phyloP scores from a whole-genome alignment of 1,140 invertebrate genomes.

The Steinernema khuongi region DNA sequence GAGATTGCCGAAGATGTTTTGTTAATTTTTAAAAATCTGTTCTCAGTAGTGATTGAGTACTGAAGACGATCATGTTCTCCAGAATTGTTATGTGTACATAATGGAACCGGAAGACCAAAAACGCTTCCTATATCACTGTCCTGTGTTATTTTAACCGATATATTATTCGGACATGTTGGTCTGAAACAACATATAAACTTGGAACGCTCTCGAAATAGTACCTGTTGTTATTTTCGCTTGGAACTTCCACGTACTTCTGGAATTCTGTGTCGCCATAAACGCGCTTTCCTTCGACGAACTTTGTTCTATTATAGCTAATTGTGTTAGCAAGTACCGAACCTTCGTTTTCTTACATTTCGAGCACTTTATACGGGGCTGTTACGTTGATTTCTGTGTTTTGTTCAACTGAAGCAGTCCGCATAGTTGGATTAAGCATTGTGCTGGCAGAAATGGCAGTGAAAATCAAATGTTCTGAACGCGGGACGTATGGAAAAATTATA shows the following conservation, averaged over 20 bases:
- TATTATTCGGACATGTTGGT: constrained; percentile 27
- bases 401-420: no score
- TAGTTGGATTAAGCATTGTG: no score
- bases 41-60: constrained; percentile 19
- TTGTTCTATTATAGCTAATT: constrained; percentile 11
- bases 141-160: constrained; percentile 5
- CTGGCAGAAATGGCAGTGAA: no score
- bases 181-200: constrained; percentile 13
- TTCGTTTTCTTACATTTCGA: constrained; percentile 23
- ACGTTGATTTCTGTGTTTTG: no score
- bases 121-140: constrained; percentile 18
- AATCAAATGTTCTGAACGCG: constrained; percentile 18
- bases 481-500: constrained; percentile 21
- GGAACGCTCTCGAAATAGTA: not conserved
- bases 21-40: constrained; percentile 24
- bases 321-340: not conserved
- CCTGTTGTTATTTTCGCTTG: not conserved
- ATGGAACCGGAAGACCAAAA: constrained; percentile 29
- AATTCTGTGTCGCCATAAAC: not conserved
- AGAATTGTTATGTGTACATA: constrained; percentile 21
- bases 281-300: constrained; percentile 13
- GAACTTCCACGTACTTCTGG: not conserved
- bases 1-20: constrained; percentile 4
- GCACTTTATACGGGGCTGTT: constrained; percentile 14
- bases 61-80: constrained; percentile 15